These are phyloP conservation scores for Numenius phaeopus DNA, from an alignment of 2,797 vertebrate genomes.

Conservation along the genomic window DNA sequence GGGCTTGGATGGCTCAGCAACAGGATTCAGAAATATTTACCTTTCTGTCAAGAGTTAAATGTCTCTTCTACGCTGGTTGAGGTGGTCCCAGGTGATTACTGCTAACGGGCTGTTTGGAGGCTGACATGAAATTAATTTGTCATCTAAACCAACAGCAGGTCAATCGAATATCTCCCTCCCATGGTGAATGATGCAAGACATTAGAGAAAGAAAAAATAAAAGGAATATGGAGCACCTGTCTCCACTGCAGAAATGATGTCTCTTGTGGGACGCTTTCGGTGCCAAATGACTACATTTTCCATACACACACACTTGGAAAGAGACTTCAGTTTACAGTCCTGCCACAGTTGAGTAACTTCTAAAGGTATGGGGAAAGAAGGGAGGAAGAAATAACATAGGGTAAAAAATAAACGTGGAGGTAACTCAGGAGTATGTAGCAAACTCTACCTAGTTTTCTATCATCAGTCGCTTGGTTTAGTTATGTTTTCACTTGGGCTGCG, in stretches of 20 bases:
- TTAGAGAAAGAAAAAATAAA: conserved; percentile 48
- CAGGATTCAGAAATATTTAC: background rate
- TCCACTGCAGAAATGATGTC: background rate
- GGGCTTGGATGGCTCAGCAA: background rate
- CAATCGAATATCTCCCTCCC: conserved; percentile 58
- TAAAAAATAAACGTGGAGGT: background rate
- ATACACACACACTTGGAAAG: background rate
- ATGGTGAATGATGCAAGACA: conserved; percentile 59
- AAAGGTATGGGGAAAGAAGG: background rate
- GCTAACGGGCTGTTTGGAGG: background rate
- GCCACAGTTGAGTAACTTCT: background rate
- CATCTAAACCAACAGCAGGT: conserved; percentile 55
- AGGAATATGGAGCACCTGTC: conserved; percentile 46
- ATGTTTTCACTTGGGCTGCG: background rate
- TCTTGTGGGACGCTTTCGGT: conserved; percentile 18
- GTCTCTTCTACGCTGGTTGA: background rate
- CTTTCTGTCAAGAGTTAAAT: conserved; percentile 31
- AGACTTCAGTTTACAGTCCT: background rate
- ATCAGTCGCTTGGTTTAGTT: background rate
- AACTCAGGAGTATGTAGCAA: background rate
- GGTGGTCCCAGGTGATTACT: conserved; percentile 5
- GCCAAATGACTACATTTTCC: conserved; percentile 26
- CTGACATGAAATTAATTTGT: conserved; percentile 65
- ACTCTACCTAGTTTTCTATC: background rate
- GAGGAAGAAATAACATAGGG: background rate